Base-by-base conservation (phyloP, 2,888 invertebrate genomes). In the Drosophila putrida region DNA sequence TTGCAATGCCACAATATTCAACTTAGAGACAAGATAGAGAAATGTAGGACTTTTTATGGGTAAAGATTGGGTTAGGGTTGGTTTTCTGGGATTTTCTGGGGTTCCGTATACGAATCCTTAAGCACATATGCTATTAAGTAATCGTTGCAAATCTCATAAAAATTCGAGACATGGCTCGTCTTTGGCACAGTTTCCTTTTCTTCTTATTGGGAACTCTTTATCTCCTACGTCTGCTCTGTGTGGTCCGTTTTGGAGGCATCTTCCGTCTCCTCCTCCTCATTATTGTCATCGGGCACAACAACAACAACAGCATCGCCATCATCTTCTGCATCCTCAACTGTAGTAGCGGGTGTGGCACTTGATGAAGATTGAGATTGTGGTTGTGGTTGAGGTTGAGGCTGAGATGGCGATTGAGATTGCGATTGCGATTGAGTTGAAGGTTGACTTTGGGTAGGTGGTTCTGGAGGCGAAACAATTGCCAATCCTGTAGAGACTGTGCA, bases 131-230 rank as follows among this genome's bases (percentile, higher is more conserved):
- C 55, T 75, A 58, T 80, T 87, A 87, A 83, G 87, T 86, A 84
- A 84, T 64, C 78, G 43, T 10, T 78, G 82, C 65, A 82, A 89
- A 89, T 84, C 88, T 88, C 90, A 89, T 72, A n/a, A 50, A 68
- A 77, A 71, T 74, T 86, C 86, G 90, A 86, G 87, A 57, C 72
- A 61, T 66, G 51, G 71, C 89, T 90, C 86, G 80, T 84, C 89
- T 87, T 87, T 90, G 85, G 85, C 82, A 85, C 90, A 76, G 61
- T 55, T 59, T 59, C 38, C 39, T 47, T 39, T 46, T 46, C 9
- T 43, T 46, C 9, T 43, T 46, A 6, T 35, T 50, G 38, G 39
- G 25, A 39, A 33, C n/a, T 53, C n/a, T 53, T 39, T 2, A 25
- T 39, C 55, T 39, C 20, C 20, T 83, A 78, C 51, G 74, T 41